phyloP scores from a whole-genome alignment of 2,113 vertebrate genomes.

The Oncorhynchus tshawytscha region DNA sequence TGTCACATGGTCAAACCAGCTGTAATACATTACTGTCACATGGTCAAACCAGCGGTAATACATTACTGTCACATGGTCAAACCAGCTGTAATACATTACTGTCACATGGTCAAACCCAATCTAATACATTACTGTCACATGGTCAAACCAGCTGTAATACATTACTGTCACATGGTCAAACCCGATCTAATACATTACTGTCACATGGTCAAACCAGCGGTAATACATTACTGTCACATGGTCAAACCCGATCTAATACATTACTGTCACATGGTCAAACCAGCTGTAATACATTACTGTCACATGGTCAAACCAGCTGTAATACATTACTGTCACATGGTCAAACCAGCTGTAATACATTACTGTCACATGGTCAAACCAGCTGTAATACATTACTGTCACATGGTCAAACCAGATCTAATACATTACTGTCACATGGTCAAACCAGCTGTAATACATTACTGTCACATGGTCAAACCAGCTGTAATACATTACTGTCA shows the following conservation, averaged over 20 bases:
- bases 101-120: background rate
- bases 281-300: background rate
- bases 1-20: background rate
- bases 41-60: background rate
- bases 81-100: background rate
- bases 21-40: background rate
- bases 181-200: background rate
- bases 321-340: too few relatives aligned
- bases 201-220: background rate
- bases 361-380: too few relatives aligned
- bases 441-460: too few relatives aligned
- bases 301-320: conserved; percentile 3
- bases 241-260: background rate
- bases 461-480: too few relatives aligned
- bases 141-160: background rate
- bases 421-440: too few relatives aligned
- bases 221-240: background rate
- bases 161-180: conserved; percentile 6
- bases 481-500: background rate
- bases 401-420: too few relatives aligned
- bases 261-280: conserved; percentile 6
- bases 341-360: too few relatives aligned
- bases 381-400: too few relatives aligned
- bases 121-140: background rate
- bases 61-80: conserved; percentile 1